Percentiles rank a stretch among this genome's conserved stretches.
Evolutionary conservation across 2,888 invertebrate genomes (phyloP).

Genomic region (Ectemnius lituratus): DNA sequence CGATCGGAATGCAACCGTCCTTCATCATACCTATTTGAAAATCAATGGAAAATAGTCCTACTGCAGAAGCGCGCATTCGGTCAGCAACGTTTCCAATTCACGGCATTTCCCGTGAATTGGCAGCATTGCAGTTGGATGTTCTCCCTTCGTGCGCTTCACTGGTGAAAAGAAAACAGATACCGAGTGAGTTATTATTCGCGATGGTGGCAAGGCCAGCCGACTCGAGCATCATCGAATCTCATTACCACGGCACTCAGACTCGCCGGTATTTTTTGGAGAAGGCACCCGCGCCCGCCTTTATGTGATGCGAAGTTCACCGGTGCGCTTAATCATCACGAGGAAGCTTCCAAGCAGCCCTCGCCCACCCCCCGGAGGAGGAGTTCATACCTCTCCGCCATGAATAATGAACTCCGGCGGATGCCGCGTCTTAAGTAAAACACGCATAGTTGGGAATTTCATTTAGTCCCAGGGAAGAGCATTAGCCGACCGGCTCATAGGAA

Average conservation of each 20-base stretch:
- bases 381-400: not conserved
- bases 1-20: constrained; percentile 19
- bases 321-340: constrained; percentile 11
- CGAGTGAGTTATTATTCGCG: not conserved
- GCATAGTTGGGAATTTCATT: constrained; percentile 23
- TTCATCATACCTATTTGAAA: constrained; percentile 19
- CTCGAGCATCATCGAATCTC: not conserved
- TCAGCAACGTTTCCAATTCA: not conserved
- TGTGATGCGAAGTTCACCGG: constrained; percentile 2
- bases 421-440: constrained; percentile 20
- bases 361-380: not conserved
- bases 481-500: constrained; percentile 7
- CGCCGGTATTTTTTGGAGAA: constrained; percentile 1
- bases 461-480: constrained; percentile 14
- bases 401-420: constrained; percentile 16
- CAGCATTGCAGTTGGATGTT: no score
- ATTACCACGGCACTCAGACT: not conserved
- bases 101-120: no score
- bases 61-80: not conserved
- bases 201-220: not conserved
- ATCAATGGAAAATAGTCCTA: constrained; percentile 10
- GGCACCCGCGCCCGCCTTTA: not conserved
- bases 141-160: no score
- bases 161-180: no score
- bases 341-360: constrained; percentile 15